A percentile compares a stretch with the other conserved stretches of the same genome.
Evolutionary conservation across 2,113 vertebrate species (phyloP).

Genomic region (Tympanuchus pallidicinctus): DNA sequence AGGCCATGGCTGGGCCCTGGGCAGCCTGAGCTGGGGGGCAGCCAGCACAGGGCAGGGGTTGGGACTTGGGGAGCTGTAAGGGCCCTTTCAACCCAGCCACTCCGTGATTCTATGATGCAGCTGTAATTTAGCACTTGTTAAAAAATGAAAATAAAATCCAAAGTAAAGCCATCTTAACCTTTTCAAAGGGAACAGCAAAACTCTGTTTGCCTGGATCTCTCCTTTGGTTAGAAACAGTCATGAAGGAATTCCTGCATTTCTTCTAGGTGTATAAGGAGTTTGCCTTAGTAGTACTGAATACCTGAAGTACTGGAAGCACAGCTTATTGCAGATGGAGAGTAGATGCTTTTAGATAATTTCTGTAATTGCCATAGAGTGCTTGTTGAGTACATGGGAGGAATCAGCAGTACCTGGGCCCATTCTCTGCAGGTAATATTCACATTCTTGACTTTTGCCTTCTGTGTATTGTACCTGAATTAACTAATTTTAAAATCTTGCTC

Average conservation of each 20-base stretch:
- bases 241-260: neutral
- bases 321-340: neutral
- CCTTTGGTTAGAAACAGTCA: neutral
- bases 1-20: no score
- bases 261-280: neutral
- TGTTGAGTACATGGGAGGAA: neutral
- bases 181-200: neutral
- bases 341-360: neutral
- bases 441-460: neutral
- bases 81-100: no score
- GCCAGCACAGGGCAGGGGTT: no score
- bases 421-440: neutral
- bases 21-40: no score
- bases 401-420: neutral
- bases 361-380: neutral
- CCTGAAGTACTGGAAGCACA: neutral
- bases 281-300: neutral
- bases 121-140: no score
- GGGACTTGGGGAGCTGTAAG: no score
- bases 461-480: neutral
- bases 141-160: no score
- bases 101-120: no score
- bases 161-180: no score
- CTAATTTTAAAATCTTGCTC: neutral
- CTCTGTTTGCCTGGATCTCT: neutral